A percentile compares a stretch with the other conserved stretches of the same genome.
Evolutionary conservation across 2,797 vertebrate genomes (phyloP).

Genomic region (Acipenser ruthenus): DNA sequence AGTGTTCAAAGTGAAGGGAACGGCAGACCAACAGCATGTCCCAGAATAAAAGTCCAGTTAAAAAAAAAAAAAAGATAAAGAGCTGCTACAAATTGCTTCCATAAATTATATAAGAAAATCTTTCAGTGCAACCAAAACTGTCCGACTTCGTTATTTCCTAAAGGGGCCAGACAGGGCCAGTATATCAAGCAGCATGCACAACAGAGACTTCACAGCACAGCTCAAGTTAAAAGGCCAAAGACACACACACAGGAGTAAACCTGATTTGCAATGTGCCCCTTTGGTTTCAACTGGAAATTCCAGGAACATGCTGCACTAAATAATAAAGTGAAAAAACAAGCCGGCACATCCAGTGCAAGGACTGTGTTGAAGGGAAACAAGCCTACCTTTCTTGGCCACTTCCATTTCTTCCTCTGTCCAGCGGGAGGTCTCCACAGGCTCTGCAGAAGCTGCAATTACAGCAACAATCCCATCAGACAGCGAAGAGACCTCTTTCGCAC

Average conservation of each 20-base stretch:
- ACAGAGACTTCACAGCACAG: too few species aligned
- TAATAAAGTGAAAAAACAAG: too few species aligned
- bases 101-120: conserved; percentile 35
- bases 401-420: conserved; percentile 99
- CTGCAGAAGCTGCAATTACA: conserved; percentile 73
- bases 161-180: conserved; percentile 22
- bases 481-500: conserved; percentile 41
- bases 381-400: conserved; percentile 95
- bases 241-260: too few species aligned
- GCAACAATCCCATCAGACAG: conserved; percentile 44
- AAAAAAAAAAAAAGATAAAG: neutral
- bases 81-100: conserved; percentile 15
- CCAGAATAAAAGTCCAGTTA: too few species aligned
- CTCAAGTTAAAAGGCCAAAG: too few species aligned
- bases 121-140: conserved; percentile 20
- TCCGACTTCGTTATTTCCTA: conserved; percentile 18
- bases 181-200: conserved; percentile 18
- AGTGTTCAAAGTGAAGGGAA: too few species aligned
- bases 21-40: too few species aligned
- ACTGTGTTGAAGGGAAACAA: conserved; percentile 25
- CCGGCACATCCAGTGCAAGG: too few species aligned
- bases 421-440: conserved; percentile 94
- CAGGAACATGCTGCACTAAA: too few species aligned
- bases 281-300: too few species aligned
- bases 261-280: too few species aligned